Conservation (phyloP, 1,140 invertebrate genomes). For the Hylaeus anthracinus region DNA sequence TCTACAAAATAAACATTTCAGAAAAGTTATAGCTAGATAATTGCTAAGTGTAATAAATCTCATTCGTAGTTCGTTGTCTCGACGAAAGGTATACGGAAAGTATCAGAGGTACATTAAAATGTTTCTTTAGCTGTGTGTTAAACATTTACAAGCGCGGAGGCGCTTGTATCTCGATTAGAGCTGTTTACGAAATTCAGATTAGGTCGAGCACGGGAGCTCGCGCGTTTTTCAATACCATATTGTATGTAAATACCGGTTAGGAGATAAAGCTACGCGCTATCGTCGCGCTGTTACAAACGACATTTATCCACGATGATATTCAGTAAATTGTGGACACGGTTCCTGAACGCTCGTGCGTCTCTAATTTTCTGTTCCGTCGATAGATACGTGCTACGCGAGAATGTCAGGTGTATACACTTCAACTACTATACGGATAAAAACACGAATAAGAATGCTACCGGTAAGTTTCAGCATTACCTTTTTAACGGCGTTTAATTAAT, state of each 20-base stretch:
- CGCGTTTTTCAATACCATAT: constrained; percentile 37
- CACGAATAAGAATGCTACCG: constrained; percentile 55
- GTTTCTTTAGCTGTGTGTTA: no score
- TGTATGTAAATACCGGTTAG: constrained; percentile 70
- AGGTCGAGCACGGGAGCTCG: constrained; percentile 33
- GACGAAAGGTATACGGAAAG: background rate
- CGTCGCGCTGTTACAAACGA: constrained; percentile 13
- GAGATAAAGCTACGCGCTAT: constrained; percentile 62
- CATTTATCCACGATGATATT: constrained; percentile 71
- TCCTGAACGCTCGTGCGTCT: constrained; percentile 38
- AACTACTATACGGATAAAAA: constrained; percentile 70
- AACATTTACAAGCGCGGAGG: background rate
- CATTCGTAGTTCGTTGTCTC: background rate
- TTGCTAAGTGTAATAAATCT: no score
- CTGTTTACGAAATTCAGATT: constrained; percentile 43
- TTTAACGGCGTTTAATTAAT: no score
- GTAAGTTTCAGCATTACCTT: constrained; percentile 55
- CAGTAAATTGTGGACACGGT: constrained; percentile 63
- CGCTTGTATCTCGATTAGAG: background rate
- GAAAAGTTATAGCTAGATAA: no score
- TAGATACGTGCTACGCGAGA: constrained; percentile 24
- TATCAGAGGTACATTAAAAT: no score
- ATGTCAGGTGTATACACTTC: constrained; percentile 69
- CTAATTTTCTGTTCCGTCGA: constrained; percentile 13
- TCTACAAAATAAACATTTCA: background rate